Evolutionary conservation across 2,888 invertebrate genomes (phyloP).

Genomic region (Apoderus coryli): DNA sequence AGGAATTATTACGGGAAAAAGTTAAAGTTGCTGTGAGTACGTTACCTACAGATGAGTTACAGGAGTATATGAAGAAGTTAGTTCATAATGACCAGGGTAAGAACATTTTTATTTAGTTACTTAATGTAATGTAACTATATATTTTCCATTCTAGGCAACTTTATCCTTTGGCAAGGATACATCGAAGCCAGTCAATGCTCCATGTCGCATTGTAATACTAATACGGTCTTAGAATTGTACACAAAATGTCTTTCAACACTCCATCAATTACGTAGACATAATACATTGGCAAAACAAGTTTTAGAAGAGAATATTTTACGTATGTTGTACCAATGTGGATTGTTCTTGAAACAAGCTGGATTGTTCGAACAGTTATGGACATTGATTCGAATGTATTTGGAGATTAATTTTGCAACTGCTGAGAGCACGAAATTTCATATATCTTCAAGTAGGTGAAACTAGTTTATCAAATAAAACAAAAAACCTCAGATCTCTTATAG

Average conservation of each 20-base stretch:
- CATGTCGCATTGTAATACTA: conserved; percentile 46
- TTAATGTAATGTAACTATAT: conserved; percentile 3
- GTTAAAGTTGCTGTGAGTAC: conserved; percentile 35
- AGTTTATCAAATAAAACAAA: no score
- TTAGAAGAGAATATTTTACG: conserved; percentile 31
- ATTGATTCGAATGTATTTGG: conserved; percentile 50
- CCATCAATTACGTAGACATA: conserved; percentile 30
- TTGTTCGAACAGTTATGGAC: conserved; percentile 64
- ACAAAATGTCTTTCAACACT: conserved; percentile 34
- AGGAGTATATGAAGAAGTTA: conserved; percentile 33
- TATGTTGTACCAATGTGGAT: conserved; percentile 36
- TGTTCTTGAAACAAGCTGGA: conserved; percentile 55
- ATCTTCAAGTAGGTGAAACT: no score
- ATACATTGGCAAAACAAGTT: conserved; percentile 25
- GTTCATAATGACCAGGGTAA: conserved; percentile 35
- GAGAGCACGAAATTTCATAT: conserved; percentile 19
- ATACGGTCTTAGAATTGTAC: conserved; percentile 42
- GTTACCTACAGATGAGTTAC: conserved; percentile 44
- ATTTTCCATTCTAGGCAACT: conserved; percentile 20
- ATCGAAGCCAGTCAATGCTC: conserved; percentile 40
- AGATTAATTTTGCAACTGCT: conserved; percentile 44
- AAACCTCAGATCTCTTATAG: no score
- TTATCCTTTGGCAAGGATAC: conserved; percentile 38
- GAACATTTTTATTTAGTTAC: background rate
- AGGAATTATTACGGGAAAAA: conserved; percentile 36